Evolutionary conservation across 2,888 invertebrate species (phyloP), one percentile per base, ranked within the genome.

Genomic region (Lasioglossum morio): DNA sequence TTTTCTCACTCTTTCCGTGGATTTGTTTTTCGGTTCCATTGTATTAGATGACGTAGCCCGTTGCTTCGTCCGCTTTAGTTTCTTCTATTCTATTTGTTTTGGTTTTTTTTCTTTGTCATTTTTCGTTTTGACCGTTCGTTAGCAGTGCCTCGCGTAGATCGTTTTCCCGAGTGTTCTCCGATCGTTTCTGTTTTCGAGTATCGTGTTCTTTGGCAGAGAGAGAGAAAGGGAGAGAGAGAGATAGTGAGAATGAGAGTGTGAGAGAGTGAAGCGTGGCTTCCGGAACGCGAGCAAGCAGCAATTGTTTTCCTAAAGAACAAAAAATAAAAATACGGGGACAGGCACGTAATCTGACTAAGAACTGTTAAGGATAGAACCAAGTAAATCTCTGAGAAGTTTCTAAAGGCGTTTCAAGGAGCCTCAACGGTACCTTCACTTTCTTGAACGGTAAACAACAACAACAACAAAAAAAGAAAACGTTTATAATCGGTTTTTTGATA

Each of bases 401-500:
- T 70, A 85, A 81, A 78, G 63, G 77, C 53, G 84, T 84, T n/a
- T 43, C 43, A 43, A 23, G 8, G 60, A 70, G 63, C 46, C 23
- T 34, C 43, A 72, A 81, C 60, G 60, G 23, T 23, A 69, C 19
- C 72, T 72, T 34, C 66, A 79, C 82, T 87, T 86, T 86, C 87
- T 88, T 85, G 84, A 92, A 87, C 87, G 73, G 77, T 80, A 74
- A 27, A 63, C 12, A 60, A 12, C 27, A n/a, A 57, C 5, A 57
- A 19, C 4, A 19, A 53, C 4, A 53, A 48, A 23, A 48, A 53
- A 53, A 23, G 23, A n/a, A 14, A 27, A 88, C 85, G 90, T 93
- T 94, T 93, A 88, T 92, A 93, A 93, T 91, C 90, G 87, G 88
- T 92, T 93, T 92, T 93, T 94, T 91, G 57, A 92, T 88, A 88